Evolutionary conservation across 2,888 invertebrate genomes (phyloP).

Genomic region (Biston stratarius): DNA sequence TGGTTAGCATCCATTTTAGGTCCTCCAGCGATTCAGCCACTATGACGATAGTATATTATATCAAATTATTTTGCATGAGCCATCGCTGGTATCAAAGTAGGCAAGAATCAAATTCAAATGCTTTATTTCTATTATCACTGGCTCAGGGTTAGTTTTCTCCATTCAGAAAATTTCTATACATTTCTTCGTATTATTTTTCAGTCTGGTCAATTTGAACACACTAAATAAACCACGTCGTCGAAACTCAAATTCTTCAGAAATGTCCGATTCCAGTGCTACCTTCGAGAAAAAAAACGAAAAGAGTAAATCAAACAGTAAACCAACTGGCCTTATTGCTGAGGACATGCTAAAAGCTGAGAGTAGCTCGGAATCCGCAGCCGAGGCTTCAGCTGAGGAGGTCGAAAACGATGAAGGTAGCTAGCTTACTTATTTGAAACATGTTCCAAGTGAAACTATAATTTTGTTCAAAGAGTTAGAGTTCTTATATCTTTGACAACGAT

Average conservation of each 20-base stretch:
- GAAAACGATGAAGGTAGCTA: conserved; percentile 57
- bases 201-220: conserved; percentile 70
- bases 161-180: not conserved
- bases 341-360: conserved; percentile 68
- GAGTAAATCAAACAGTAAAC: conserved; percentile 39
- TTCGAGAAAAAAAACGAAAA: not conserved
- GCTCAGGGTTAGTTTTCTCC: not conserved
- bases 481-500: no score
- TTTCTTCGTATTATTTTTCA: conserved; percentile 45
- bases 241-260: conserved; percentile 52
- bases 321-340: conserved; percentile 49
- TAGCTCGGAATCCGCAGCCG: conserved; percentile 66
- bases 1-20: no score
- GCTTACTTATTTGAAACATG: not conserved
- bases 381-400: conserved; percentile 59
- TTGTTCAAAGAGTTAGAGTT: no score
- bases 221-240: conserved; percentile 65
- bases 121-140: not conserved
- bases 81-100: not conserved
- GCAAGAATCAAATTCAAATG: no score
- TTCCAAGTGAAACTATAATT: not conserved
- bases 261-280: conserved; percentile 33
- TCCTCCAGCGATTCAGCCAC: no score
- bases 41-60: not conserved
- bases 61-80: not conserved